These are phyloP conservation scores for Eumacrocentrus americanus DNA, from an alignment of 2,888 invertebrate species.

Conservation along the genomic window DNA sequence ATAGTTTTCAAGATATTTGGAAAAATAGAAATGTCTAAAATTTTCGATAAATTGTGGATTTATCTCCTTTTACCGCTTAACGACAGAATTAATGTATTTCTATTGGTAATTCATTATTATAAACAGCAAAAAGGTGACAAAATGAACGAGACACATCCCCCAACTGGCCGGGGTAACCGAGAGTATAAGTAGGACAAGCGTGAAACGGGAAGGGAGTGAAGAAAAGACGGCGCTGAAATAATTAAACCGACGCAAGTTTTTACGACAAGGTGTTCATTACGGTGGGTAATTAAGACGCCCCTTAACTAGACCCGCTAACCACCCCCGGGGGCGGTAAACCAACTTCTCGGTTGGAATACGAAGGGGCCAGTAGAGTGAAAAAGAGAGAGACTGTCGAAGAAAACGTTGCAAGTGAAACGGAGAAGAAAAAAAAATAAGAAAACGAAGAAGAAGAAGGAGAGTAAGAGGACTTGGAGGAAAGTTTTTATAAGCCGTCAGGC, in stretches of 20 bases:
- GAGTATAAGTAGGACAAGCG: slow-evolving; percentile 28
- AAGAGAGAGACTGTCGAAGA: slow-evolving; percentile 30
- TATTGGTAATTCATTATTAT: too few relatives aligned
- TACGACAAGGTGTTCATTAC: slow-evolving; percentile 63
- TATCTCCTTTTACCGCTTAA: too few relatives aligned
- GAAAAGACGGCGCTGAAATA: slow-evolving; percentile 53
- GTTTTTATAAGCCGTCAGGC: slow-evolving; percentile 55
- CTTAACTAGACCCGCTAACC: slow-evolving; percentile 61
- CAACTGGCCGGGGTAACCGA: neutral
- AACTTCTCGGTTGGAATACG: slow-evolving; percentile 53
- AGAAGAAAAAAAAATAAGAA: slow-evolving; percentile 14
- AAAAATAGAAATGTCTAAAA: too few relatives aligned
- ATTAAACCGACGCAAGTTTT: slow-evolving; percentile 61
- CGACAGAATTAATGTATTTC: too few relatives aligned
- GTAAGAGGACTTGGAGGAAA: slow-evolving; percentile 30
- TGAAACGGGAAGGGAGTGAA: slow-evolving; percentile 28
- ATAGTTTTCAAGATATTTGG: too few relatives aligned
- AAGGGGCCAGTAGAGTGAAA: slow-evolving; percentile 30
- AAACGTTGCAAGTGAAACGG: slow-evolving; percentile 21
- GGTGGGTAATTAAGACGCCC: slow-evolving; percentile 62
- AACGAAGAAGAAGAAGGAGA: slow-evolving; percentile 12
- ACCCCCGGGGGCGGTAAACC: slow-evolving; percentile 60
- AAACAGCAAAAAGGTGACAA: neutral
- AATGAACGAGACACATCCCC: neutral
- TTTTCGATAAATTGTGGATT: too few relatives aligned